Conservation (phyloP, 2,888 invertebrate species). For the Gnatocerus cornutus region DNA sequence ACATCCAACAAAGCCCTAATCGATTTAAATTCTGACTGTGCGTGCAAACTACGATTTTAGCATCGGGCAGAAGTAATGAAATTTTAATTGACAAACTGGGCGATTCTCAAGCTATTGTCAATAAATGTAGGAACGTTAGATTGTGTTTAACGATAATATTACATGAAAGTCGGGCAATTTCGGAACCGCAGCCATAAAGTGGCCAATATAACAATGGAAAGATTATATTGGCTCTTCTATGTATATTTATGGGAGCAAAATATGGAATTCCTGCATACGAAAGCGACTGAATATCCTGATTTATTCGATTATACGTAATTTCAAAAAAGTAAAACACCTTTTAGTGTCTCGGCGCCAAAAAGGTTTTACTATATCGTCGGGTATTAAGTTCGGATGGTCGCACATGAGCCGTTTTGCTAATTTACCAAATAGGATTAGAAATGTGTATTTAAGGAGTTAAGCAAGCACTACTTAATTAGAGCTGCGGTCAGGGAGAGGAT, state of each 20-base stretch:
- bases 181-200: conserved; percentile 54
- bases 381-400: conserved; percentile 14
- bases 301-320: conserved; percentile 45
- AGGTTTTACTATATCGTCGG: not conserved
- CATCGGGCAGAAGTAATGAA: conserved; percentile 39
- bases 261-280: conserved; percentile 47
- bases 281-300: conserved; percentile 44
- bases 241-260: conserved; percentile 55
- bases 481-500: not conserved
- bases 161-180: conserved; percentile 40
- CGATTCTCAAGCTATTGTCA: conserved; percentile 39
- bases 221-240: conserved; percentile 57
- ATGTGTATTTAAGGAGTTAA: conserved; percentile 26
- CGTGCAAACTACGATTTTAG: conserved; percentile 5
- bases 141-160: conserved; percentile 45
- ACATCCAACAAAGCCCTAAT: conserved; percentile 12
- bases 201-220: conserved; percentile 59
- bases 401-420: conserved; percentile 19
- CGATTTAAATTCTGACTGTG: conserved; percentile 25
- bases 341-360: not conserved
- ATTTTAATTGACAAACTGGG: conserved; percentile 43
- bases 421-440: conserved; percentile 15
- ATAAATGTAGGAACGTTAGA: conserved; percentile 41
- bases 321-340: conserved; percentile 34
- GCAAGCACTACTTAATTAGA: conserved; percentile 9